Base-by-base conservation (phyloP, 1,140 invertebrate genomes). In the Apis laboriosa region DNA sequence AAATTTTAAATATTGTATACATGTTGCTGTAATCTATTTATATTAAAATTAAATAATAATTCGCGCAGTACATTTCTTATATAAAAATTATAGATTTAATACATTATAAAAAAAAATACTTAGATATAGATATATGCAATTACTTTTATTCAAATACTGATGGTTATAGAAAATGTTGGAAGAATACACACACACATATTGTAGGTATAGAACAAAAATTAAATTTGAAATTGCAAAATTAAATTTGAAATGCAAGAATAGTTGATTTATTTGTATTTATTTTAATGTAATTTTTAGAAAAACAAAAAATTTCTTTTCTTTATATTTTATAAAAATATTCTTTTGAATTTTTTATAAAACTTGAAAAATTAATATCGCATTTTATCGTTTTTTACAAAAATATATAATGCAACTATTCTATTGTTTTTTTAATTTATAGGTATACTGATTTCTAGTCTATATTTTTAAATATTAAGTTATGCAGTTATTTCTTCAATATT, bases 1-100 rank as follows among this genome's bases (percentile, higher is more conserved):
- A 79, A 73, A 67, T 84, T 80, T 84, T 84, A 83, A 77, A 82
- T 82, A 82, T 83, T 83, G 73, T 78, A 83, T 53, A 83, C 66
- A 78, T 64, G 53, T 78, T 78, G 74, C 73, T 78, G 64, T 77
- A 70, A 78, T 77, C 74, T 77, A 83, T 83, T 77, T 83, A 78
- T 77, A 83, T 78, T 78, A 53, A 71, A 83, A 78, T 28, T 60
- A 53, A 83, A 63, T 43, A 49, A 63, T 49, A 55, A 77, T 78
- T 78, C 67, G 67, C 51, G 66, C 51, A 78, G n/a, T 78, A 55
- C 28, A 64, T 60, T 49, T 78, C 55, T 71, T 83, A 75, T 83
- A 78, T 58, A 83, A 61, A 78, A 74, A 28, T 74, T 74, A 77
- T 21, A 68, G n/a, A 77, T 77, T 78, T 56, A 67, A 70, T 82